Base-by-base conservation (phyloP, 2,888 invertebrate species). In the Rhagonycha lutea region DNA sequence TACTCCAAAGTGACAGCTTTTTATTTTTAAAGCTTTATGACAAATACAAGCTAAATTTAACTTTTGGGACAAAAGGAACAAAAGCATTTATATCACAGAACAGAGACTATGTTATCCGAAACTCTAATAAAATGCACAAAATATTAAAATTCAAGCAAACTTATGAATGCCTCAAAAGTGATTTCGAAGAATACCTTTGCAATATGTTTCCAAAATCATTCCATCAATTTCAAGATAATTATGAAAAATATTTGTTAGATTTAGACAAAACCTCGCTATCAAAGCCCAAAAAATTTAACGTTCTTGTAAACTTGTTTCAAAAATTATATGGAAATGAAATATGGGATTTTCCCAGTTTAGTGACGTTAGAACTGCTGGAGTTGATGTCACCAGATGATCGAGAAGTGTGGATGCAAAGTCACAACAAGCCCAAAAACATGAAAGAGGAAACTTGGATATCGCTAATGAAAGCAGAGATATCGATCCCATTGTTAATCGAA, bases 401-500 rank as follows among this genome's bases (percentile, higher is more conserved):
- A 68, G 68, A 70, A n/a, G 14, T 5, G 2, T 75, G 70, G 69
- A 61, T 77, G 69, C 5, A 67, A 28, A 29, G 4, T 9, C 26
- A 68, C 29, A 7, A 14, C 5, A 72, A 47, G 63, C 74, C 74
- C 3, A n/a, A 26, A 0, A 26, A 63, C 10, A 14, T 73, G 8
- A 11, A 60, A 1, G 73, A 75, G 5, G 70, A 70, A n/a, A n/a
- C n/a, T n/a, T n/a, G n/a, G n/a, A n/a, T n/a, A n/a, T n/a, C n/a
- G n/a, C n/a, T n/a, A n/a, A n/a, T n/a, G 70, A 68, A 62, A 65
- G 67, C 61, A 12, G 69, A 78, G 12, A 68, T 65, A 28, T 78
- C 78, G 3, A 23, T 78, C 12, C 70, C 70, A 5, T 29, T 70
- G 60, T 32, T 78, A 5, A 78, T 73, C 32, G 61, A 78, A 62